These are phyloP conservation scores for Micrasema minimum DNA, from an alignment of 1,140 invertebrate genomes.

Conservation along the genomic window DNA sequence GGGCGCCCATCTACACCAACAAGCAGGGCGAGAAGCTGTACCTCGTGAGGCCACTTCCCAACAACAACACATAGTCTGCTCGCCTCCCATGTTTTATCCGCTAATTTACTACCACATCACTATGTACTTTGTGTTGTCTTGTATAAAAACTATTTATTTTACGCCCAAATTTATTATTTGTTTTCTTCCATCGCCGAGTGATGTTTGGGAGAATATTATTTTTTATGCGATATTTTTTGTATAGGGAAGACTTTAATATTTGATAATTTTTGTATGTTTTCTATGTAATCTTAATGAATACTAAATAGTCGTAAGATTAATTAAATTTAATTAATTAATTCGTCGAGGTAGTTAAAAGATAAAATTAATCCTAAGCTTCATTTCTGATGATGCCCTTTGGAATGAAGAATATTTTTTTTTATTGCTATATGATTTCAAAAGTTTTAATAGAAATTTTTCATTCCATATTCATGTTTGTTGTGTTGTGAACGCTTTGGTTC, in stretches of 20 bases:
- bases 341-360: conserved; percentile 23
- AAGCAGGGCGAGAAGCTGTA: conserved; percentile 94
- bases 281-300: conserved; percentile 33
- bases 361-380: conserved; percentile 14
- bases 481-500: too few species aligned
- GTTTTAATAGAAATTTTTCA: too few species aligned
- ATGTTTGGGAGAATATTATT: not conserved
- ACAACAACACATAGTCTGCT: conserved; percentile 46
- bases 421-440: not conserved
- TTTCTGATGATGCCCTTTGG: conserved; percentile 27
- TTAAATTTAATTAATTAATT: conserved; percentile 19
- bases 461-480: too few species aligned
- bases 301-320: conserved; percentile 11
- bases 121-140: conserved; percentile 17
- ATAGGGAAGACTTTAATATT: conserved; percentile 39
- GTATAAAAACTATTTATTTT: conserved; percentile 28
- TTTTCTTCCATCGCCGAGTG: too few species aligned
- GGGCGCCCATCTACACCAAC: conserved; percentile 98
- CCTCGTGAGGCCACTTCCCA: conserved; percentile 85
- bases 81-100: conserved; percentile 26
- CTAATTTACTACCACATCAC: not conserved
- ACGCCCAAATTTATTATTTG: too few species aligned
- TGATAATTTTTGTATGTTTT: conserved; percentile 38
- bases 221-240: conserved; percentile 33
- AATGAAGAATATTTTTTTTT: conserved; percentile 15